These are phyloP conservation scores for Oncopeltus fasciatus DNA, from an alignment of 1,140 invertebrate species.

Conservation along the genomic window DNA sequence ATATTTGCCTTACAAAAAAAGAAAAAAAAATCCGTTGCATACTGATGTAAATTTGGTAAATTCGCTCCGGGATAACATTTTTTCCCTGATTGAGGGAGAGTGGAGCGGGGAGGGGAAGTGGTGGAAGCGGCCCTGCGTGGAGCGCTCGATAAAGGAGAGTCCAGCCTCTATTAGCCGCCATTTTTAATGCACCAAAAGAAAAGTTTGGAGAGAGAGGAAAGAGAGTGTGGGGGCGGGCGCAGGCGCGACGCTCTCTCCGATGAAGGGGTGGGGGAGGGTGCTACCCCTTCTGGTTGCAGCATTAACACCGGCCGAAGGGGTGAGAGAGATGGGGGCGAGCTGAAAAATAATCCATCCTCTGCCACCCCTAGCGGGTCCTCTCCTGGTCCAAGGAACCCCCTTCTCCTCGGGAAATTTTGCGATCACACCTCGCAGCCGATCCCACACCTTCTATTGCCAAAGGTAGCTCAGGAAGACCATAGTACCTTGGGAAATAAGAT, in stretches of 20 bases:
- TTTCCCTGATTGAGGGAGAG: not conserved
- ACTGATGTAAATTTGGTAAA: not conserved
- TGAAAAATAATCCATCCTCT: constrained; percentile 11
- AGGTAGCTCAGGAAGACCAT: no score
- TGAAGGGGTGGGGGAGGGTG: no score
- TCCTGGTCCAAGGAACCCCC: not conserved
- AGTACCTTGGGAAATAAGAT: no score
- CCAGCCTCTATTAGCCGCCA: constrained; percentile 19
- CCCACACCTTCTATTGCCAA: no score
- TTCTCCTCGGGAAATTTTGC: no score
- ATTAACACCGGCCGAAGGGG: constrained; percentile 10
- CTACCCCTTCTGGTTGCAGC: constrained; percentile 3
- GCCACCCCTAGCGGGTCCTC: not conserved
- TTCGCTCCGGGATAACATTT: not conserved
- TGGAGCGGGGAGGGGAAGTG: not conserved
- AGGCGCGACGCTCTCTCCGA: not conserved
- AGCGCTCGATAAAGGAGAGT: constrained; percentile 19
- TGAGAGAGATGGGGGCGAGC: no score
- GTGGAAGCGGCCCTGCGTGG: not conserved
- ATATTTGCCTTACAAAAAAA: not conserved
- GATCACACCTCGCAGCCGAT: no score
- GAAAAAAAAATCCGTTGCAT: not conserved
- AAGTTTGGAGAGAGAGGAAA: constrained; percentile 16
- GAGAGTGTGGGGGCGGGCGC: not conserved
- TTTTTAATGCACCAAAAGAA: constrained; percentile 22